Base-by-base conservation (phyloP, 1,140 invertebrate genomes). In the Drosophila sulfurigaster region DNA sequence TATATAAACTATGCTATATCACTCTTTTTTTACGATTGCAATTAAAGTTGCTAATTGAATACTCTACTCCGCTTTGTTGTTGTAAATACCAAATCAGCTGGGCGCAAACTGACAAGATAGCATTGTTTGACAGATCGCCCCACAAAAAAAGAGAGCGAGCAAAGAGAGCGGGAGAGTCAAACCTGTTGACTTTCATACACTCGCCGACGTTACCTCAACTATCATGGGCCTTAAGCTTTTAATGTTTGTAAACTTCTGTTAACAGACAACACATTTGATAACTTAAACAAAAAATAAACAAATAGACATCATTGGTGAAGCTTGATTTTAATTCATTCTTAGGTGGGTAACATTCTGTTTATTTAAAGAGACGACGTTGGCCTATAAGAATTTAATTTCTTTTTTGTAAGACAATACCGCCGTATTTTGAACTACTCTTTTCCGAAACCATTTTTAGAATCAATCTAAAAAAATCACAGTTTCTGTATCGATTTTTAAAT, bases 41-140 rank as follows among this genome's bases (percentile, higher is more conserved):
- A 63, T 13, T 66, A 58, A 51, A 51, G 5, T 13, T 51, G 25
- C 51, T 48, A 79, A 87, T 82, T 70, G 38, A 67, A 28, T 43
- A 25, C 25, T 48, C 25, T 30, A 70, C 56, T 78, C 41, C 57
- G 45, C 30, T 67, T 46, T 59, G 49, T 28, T 56, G 30, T 75
- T 35, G 65, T 85, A 81, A 85, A 86, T 79, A 88, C 32, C 70
- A 75, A 77, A 82, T 77, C 82, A 86, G 82, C 82, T 86, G 82
- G n/a, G 11, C 15, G 30, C 49, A 62, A 46, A 79, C 30, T 48
- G 20, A 52, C 58, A 74, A 68, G 65, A 69, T 75, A 71, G 11
- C 46, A 15, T 38, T 8, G 7, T 72, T 66, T 72, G 64, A 64
- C 63, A 56, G 67, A 65, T 72, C 63, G 63, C 35, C 10, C 1